Conservation (phyloP, 2,113 vertebrate species). For the Brienomyrus brachyistius region DNA sequence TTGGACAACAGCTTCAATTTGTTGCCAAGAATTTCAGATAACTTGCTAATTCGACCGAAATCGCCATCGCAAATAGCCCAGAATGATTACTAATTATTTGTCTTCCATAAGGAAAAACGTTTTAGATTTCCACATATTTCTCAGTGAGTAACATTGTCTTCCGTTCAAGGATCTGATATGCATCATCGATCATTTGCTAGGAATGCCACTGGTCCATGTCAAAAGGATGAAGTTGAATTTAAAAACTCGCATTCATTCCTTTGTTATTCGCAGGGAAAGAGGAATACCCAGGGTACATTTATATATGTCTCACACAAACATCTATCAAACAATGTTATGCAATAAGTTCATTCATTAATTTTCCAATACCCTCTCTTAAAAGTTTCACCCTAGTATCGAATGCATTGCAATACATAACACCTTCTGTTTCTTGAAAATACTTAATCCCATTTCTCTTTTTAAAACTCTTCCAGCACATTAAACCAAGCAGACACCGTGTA, state of each 20-base stretch:
- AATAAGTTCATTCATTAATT: too few relatives aligned
- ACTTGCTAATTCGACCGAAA: not conserved
- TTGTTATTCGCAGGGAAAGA: not conserved
- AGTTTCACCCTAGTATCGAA: not conserved
- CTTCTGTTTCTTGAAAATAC: not conserved
- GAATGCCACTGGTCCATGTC: not conserved
- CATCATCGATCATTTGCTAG: not conserved
- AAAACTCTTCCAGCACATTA: not conserved
- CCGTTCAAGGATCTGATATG: not conserved
- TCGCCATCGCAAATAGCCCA: not conserved
- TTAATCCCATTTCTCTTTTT: not conserved
- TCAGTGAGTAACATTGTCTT: not conserved
- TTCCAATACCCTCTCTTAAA: not conserved
- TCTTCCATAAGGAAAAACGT: not conserved
- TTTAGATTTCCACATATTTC: not conserved
- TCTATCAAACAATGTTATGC: too few relatives aligned
- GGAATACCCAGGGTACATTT: not conserved
- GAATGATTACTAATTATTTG: not conserved
- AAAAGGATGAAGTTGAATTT: not conserved
- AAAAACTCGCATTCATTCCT: not conserved
- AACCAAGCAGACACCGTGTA: not conserved
- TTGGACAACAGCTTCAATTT: not conserved
- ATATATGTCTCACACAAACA: not conserved
- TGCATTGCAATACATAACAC: not conserved
- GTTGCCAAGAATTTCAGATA: not conserved